Conservation (phyloP, 2,888 invertebrate genomes). For the Netelia virgata region DNA sequence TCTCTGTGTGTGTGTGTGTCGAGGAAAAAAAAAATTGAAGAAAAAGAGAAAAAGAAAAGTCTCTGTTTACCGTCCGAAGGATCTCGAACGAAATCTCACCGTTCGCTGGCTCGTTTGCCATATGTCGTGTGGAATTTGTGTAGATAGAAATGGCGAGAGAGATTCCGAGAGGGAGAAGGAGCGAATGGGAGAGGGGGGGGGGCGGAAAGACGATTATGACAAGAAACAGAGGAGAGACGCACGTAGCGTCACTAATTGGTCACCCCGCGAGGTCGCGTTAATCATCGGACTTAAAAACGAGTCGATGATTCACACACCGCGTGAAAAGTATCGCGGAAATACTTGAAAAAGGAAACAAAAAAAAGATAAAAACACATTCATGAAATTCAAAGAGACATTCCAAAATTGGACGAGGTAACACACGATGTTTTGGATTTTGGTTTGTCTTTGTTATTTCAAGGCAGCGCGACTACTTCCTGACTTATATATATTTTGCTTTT, state of each 20-base stretch:
- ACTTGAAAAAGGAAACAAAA: no score
- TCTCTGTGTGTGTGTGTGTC: neutral
- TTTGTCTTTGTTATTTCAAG: neutral
- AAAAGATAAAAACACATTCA: neutral
- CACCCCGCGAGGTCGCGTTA: conserved; percentile 51
- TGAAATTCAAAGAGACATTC: neutral
- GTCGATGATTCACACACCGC: conserved; percentile 29
- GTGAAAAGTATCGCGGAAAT: no score
- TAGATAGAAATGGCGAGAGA: no score
- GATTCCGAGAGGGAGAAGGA: no score
- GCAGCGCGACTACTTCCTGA: no score
- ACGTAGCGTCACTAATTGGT: conserved; percentile 28
- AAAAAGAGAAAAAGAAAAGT: conserved; percentile 16
- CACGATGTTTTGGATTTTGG: neutral
- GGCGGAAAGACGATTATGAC: conserved; percentile 4
- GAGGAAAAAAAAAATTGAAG: neutral
- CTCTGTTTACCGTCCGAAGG: neutral
- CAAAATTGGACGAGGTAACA: neutral
- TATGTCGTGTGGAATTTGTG: conserved; percentile 20
- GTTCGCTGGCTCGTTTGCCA: conserved; percentile 16
- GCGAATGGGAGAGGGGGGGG: no score
- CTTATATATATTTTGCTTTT: no score
- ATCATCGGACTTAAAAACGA: conserved; percentile 18
- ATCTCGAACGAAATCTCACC: conserved; percentile 28
- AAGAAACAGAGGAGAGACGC: neutral